phyloP scores from a whole-genome alignment of 2,888 invertebrate species.

The Julus scandinavius region DNA sequence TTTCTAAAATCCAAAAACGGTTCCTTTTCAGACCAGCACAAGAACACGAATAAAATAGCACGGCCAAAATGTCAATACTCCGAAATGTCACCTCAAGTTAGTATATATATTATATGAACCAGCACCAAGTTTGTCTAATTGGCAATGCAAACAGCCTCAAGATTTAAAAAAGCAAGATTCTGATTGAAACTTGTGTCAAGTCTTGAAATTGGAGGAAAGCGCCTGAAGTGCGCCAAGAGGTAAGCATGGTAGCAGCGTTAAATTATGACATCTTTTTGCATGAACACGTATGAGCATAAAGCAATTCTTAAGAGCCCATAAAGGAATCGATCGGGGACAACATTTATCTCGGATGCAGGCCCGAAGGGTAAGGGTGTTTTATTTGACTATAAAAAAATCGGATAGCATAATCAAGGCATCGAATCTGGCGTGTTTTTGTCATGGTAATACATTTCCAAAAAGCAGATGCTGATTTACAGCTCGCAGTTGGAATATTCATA shows the following conservation, averaged over 20 bases:
- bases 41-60: too few relatives aligned
- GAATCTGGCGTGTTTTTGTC: slow-evolving; percentile 33
- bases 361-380: slow-evolving; percentile 14
- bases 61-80: too few relatives aligned
- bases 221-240: background rate
- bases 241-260: background rate
- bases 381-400: slow-evolving; percentile 31
- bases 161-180: background rate
- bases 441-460: slow-evolving; percentile 21
- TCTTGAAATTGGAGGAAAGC: background rate
- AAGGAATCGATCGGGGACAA: slow-evolving; percentile 21
- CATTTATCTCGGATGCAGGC: slow-evolving; percentile 21
- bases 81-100: too few relatives aligned
- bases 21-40: too few relatives aligned
- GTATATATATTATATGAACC: too few relatives aligned
- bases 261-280: slow-evolving; percentile 15
- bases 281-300: background rate
- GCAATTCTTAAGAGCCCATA: slow-evolving; percentile 27
- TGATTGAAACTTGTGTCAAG: background rate
- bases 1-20: too few relatives aligned
- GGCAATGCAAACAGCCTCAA: background rate
- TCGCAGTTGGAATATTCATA: slow-evolving; percentile 5
- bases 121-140: too few relatives aligned
- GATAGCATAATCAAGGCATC: slow-evolving; percentile 13
- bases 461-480: slow-evolving; percentile 21